Conservation (phyloP, 1,140 invertebrate species). For the Aphaenogaster floridana region DNA sequence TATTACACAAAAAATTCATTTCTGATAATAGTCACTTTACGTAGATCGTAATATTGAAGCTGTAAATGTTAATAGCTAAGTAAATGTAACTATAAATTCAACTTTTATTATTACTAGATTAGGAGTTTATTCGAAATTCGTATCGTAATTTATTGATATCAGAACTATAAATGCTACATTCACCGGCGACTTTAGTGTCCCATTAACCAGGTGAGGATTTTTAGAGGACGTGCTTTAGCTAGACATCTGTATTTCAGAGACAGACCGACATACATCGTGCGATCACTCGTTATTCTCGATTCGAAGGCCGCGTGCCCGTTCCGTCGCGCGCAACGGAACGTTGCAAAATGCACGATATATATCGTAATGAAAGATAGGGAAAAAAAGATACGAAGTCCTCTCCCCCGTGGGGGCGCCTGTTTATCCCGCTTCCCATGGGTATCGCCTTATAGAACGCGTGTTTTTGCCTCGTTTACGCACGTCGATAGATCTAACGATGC, state of each 20-base stretch:
- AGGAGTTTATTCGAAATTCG: not conserved
- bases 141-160: not conserved
- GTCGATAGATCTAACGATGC: conserved; percentile 71
- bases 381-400: conserved; percentile 22
- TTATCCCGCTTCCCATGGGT: conserved; percentile 52
- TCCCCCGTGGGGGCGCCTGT: not conserved
- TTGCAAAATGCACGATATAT: conserved; percentile 69
- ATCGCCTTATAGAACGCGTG: conserved; percentile 34
- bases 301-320: conserved; percentile 75
- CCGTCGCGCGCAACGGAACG: conserved; percentile 36
- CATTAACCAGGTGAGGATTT: not conserved
- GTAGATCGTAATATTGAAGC: not conserved
- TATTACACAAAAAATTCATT: not conserved
- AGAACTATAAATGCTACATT: not conserved
- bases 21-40: not conserved
- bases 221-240: not conserved
- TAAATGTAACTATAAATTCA: not conserved
- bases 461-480: conserved; percentile 17
- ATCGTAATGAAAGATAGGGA: conserved; percentile 35
- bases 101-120: not conserved
- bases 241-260: conserved; percentile 9
- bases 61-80: not conserved
- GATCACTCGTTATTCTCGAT: conserved; percentile 71
- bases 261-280: conserved; percentile 3
- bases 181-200: not conserved